These are phyloP conservation scores for Lordiphosa clarofinis DNA, from an alignment of 1,140 invertebrate genomes.

Conservation along the genomic window DNA sequence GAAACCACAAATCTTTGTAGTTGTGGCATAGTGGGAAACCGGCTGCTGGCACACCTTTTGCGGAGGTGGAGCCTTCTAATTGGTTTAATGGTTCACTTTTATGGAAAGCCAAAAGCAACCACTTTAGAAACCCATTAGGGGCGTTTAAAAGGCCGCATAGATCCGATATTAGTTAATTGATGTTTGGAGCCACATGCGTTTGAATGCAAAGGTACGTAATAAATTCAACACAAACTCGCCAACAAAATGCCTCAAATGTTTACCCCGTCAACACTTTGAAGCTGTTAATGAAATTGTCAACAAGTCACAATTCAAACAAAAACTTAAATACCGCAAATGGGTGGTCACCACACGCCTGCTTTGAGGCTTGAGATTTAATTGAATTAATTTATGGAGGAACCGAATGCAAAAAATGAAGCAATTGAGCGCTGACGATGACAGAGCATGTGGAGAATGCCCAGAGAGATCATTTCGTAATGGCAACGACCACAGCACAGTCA, in stretches of 20 bases:
- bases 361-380: constrained; percentile 10
- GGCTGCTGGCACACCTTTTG: constrained; percentile 57
- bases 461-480: constrained; percentile 44
- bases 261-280: constrained; percentile 45
- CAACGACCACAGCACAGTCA: constrained; percentile 22
- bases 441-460: constrained; percentile 40
- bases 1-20: constrained; percentile 30
- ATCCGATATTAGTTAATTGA: constrained; percentile 64
- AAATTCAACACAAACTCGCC: constrained; percentile 2
- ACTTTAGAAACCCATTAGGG: constrained; percentile 47
- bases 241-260: constrained; percentile 35
- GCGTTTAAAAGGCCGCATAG: constrained; percentile 32
- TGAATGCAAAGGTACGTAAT: constrained; percentile 2
- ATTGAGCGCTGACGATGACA: constrained; percentile 39
- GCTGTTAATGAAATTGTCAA: constrained; percentile 63
- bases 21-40: constrained; percentile 34
- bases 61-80: constrained; percentile 72
- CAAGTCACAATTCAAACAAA: neutral
- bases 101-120: constrained; percentile 39
- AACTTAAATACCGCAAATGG: constrained; percentile 14
- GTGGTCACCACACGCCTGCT: constrained; percentile 22
- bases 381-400: constrained; percentile 46
- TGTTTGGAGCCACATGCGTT: constrained; percentile 2
- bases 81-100: constrained; percentile 61
- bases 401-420: constrained; percentile 46